A percentile compares a stretch with the other conserved stretches of the same genome.
phyloP scores from a whole-genome alignment of 2,797 vertebrate species.

The Rhinoraja longicauda region DNA sequence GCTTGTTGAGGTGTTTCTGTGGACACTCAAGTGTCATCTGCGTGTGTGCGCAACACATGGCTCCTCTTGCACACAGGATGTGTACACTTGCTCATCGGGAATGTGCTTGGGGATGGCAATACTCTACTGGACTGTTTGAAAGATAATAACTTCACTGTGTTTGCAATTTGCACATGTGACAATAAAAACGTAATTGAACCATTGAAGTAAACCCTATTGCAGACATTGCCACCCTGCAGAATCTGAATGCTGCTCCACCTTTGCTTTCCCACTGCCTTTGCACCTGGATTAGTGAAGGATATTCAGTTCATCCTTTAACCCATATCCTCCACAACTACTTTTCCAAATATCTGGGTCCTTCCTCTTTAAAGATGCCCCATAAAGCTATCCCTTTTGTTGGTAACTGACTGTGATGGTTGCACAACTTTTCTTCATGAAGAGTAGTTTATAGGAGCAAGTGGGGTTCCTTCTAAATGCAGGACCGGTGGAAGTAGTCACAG shows the following conservation, averaged over 20 bases:
- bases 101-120: too few species aligned
- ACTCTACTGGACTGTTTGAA: too few species aligned
- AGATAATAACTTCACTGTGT: too few species aligned
- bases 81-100: too few species aligned
- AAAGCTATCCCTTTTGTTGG: background rate
- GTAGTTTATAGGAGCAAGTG: background rate
- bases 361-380: background rate
- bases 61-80: too few species aligned
- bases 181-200: too few species aligned
- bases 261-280: background rate
- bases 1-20: background rate
- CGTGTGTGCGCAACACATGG: too few species aligned
- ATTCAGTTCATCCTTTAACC: background rate
- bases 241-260: too few species aligned
- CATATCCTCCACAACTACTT: too few species aligned
- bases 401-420: background rate
- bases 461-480: background rate
- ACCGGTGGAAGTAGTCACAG: background rate
- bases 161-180: too few species aligned
- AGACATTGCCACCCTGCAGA: too few species aligned
- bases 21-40: background rate
- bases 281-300: background rate
- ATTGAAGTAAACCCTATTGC: background rate
- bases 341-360: background rate
- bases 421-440: background rate